Percentiles rank a stretch among this genome's conserved stretches.
Conservation (phyloP, 2,888 invertebrate genomes). For the Villa cingulata region DNA sequence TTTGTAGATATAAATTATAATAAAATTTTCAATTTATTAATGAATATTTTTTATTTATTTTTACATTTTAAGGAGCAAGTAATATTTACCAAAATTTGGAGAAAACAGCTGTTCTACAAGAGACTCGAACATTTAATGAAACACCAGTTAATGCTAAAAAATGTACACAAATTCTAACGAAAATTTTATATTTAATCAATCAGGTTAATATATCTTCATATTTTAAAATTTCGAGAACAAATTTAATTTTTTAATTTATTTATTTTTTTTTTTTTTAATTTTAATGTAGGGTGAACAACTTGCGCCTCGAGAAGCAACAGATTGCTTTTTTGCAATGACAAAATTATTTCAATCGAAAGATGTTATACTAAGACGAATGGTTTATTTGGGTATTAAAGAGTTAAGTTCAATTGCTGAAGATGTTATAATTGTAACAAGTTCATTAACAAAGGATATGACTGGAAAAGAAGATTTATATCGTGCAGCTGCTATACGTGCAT, state of each 20-base stretch:
- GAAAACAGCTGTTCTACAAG: conserved; percentile 93
- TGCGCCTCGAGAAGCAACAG: conserved; percentile 91
- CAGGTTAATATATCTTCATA: conserved; percentile 51
- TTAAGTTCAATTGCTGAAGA: conserved; percentile 89
- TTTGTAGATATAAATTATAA: too few relatives aligned
- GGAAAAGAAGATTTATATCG: conserved; percentile 82
- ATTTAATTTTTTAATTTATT: background rate
- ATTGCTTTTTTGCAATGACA: conserved; percentile 98
- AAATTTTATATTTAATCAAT: conserved; percentile 88
- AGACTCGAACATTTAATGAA: conserved; percentile 94
- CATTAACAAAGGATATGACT: conserved; percentile 97
- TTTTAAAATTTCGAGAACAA: background rate
- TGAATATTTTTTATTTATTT: conserved; percentile 5
- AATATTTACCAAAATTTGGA: conserved; percentile 89
- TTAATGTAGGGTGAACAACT: conserved; percentile 82
- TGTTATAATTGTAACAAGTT: conserved; percentile 97
- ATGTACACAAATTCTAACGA: conserved; percentile 91
- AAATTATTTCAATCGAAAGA: conserved; percentile 97
- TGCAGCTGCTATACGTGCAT: conserved; percentile 90
- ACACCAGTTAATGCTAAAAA: conserved; percentile 94
- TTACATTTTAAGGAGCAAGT: conserved; percentile 43
- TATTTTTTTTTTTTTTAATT: background rate
- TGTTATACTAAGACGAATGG: conserved; percentile 83
- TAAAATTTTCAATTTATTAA: too few relatives aligned
- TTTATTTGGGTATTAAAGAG: conserved; percentile 93